phyloP scores from a whole-genome alignment of 1,140 invertebrate genomes.

The Drosophila paulistorum region DNA sequence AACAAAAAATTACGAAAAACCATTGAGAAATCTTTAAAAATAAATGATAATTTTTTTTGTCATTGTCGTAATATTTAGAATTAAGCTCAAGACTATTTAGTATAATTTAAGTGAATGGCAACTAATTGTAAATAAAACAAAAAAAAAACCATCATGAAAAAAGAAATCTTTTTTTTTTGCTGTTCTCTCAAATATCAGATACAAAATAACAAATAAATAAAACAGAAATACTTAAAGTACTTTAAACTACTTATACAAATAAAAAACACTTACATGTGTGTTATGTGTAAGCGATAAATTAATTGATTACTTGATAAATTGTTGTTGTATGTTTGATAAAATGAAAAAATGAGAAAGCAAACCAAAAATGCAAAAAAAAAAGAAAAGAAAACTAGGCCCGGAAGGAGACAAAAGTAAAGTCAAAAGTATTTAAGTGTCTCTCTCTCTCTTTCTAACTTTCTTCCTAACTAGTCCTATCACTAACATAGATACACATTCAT shows the following conservation, averaged over 20 bases:
- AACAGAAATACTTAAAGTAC: background rate
- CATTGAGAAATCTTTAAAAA: conserved; percentile 10
- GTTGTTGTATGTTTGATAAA: conserved; percentile 55
- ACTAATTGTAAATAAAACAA: conserved; percentile 8
- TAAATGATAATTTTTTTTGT: conserved; percentile 52
- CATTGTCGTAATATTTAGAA: conserved; percentile 37
- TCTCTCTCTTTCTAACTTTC: conserved; percentile 46
- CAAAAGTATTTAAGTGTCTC: conserved; percentile 39
- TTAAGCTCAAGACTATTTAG: conserved; percentile 64
- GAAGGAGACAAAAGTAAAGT: conserved; percentile 13
- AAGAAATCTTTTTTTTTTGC: conserved; percentile 30
- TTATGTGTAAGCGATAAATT: conserved; percentile 39
- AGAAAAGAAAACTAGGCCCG: background rate
- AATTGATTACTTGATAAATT: conserved; percentile 25
- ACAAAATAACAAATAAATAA: background rate
- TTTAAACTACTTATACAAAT: conserved; percentile 16
- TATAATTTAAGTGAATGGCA: conserved; percentile 46
- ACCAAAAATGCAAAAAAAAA: background rate
- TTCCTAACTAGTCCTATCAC: background rate
- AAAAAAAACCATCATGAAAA: conserved; percentile 14
- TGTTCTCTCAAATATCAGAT: conserved; percentile 12
- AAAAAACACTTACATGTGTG: conserved; percentile 42
- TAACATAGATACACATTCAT: background rate
- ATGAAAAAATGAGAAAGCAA: background rate
- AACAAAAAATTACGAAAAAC: background rate